Percentiles rank a stretch among this genome's conserved stretches.
Conservation (phyloP, 2,797 vertebrate species). For the Eulemur mongoz region DNA sequence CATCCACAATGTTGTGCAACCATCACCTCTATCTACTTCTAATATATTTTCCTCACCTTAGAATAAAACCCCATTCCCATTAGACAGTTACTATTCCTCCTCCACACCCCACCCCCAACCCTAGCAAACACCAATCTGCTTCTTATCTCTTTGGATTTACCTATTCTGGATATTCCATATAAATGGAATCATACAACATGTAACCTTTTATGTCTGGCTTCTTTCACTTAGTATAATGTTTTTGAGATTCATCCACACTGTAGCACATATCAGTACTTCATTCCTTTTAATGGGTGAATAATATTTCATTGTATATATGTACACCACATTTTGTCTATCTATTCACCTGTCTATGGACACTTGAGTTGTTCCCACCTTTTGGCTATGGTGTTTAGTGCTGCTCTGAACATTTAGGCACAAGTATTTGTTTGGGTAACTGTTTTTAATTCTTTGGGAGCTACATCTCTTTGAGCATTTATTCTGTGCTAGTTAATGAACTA, state of each 20-base stretch:
- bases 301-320: background rate
- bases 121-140: background rate
- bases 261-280: background rate
- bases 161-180: background rate
- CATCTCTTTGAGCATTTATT: background rate
- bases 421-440: background rate
- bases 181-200: background rate
- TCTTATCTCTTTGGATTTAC: background rate
- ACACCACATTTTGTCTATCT: no score
- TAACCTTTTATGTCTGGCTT: background rate
- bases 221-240: background rate
- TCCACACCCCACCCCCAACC: background rate
- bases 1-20: no score
- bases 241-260: background rate
- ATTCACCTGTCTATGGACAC: background rate
- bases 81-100: background rate
- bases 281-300: background rate
- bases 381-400: background rate
- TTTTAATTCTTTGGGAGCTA: background rate
- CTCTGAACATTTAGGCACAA: background rate
- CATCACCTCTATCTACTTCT: background rate
- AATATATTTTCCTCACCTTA: background rate
- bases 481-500: background rate
- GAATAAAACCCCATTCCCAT: background rate
- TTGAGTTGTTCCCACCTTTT: background rate